Conservation (phyloP, 1,140 invertebrate genomes). For the Cyphomyrmex costatus region DNA sequence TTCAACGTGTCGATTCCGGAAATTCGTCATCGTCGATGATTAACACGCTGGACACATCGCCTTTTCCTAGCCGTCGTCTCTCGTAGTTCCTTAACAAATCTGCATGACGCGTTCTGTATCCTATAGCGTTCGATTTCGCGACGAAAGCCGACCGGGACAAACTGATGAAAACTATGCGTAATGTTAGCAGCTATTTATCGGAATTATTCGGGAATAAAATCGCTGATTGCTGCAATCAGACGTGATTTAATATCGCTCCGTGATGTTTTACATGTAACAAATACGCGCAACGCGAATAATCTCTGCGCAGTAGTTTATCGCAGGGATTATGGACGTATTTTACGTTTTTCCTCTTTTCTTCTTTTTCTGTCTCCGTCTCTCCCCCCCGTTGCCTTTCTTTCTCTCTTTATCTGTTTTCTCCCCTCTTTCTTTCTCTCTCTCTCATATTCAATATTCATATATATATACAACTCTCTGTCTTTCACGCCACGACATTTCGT, state of each 20-base stretch:
- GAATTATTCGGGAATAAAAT: conserved; percentile 14
- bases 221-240: background rate
- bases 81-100: conserved; percentile 5
- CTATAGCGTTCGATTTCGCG: conserved; percentile 6
- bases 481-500: conserved; percentile 53
- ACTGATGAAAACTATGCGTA: conserved; percentile 3
- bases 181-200: conserved; percentile 27
- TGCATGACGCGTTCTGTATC: conserved; percentile 6
- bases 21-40: conserved; percentile 28
- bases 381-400: background rate
- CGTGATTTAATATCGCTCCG: conserved; percentile 16
- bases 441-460: background rate
- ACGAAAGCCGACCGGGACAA: background rate
- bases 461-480: background rate
- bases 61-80: background rate
- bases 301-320: conserved; percentile 33
- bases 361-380: background rate
- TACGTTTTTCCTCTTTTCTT: background rate
- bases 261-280: conserved; percentile 11
- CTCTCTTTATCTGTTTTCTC: background rate
- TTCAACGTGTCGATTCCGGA: background rate
- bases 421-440: background rate
- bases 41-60: background rate
- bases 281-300: background rate
- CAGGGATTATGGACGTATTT: conserved; percentile 36